A percentile compares a stretch with the other conserved stretches of the same genome.
Conservation (phyloP, 1,140 invertebrate species). For the Brachionus plicatilis region DNA sequence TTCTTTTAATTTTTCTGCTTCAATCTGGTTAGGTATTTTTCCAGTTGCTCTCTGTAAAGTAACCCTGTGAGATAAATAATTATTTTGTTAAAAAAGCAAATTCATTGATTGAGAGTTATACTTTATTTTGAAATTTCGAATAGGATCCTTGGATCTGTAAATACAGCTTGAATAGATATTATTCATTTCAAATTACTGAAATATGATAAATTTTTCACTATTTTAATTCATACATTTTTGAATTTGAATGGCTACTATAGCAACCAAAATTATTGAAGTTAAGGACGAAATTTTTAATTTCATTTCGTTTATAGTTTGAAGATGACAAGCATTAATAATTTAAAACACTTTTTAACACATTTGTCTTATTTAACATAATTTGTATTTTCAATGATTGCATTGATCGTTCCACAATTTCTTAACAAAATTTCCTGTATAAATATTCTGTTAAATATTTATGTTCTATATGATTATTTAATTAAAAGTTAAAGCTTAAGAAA, state of each 20-base stretch:
- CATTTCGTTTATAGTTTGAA: not conserved
- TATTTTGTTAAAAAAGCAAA: not conserved
- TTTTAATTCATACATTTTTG: not conserved
- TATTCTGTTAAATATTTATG: too few relatives aligned
- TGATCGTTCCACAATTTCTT: too few relatives aligned
- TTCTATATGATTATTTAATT: too few relatives aligned
- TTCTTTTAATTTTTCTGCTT: not conserved
- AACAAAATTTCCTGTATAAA: too few relatives aligned
- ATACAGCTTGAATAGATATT: conserved; percentile 18
- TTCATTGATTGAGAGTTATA: not conserved
- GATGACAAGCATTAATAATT: not conserved
- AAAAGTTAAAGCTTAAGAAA: too few relatives aligned
- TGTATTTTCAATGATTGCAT: too few relatives aligned
- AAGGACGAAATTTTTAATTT: not conserved
- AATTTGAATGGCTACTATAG: not conserved
- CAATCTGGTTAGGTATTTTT: not conserved
- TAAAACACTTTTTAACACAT: too few relatives aligned
- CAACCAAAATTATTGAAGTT: conserved; percentile 21
- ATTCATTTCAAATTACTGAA: not conserved
- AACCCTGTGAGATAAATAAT: not conserved
- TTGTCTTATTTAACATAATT: too few relatives aligned
- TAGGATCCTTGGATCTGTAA: conserved; percentile 30
- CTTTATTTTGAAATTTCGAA: conserved; percentile 30
- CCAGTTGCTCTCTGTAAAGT: conserved; percentile 12
- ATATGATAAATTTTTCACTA: not conserved